These are phyloP conservation scores for Theocolax elegans DNA, from an alignment of 1,140 invertebrate species.

Conservation along the genomic window DNA sequence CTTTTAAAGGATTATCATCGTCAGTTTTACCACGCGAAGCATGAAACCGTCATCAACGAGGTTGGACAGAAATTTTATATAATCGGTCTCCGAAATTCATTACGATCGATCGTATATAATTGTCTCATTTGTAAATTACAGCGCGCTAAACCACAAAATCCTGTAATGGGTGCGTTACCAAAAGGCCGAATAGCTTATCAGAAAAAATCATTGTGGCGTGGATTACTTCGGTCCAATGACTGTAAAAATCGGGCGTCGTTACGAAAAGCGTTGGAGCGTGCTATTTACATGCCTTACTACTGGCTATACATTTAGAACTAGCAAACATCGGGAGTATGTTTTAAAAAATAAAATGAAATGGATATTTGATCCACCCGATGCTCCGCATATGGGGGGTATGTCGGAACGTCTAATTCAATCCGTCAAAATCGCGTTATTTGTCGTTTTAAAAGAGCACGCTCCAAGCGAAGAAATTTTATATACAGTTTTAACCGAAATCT, in stretches of 20 bases:
- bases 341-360: background rate
- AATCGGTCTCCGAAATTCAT: slow-evolving; percentile 20
- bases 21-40: slow-evolving; percentile 27
- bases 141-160: background rate
- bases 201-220: slow-evolving; percentile 41
- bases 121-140: background rate
- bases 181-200: slow-evolving; percentile 37
- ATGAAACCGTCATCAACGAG: slow-evolving; percentile 42
- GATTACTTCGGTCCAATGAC: slow-evolving; percentile 53
- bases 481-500: background rate
- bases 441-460: background rate
- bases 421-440: background rate
- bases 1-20: slow-evolving; percentile 36
- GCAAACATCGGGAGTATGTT: background rate
- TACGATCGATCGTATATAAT: slow-evolving; percentile 4
- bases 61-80: slow-evolving; percentile 44
- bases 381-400: too few relatives aligned
- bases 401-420: background rate
- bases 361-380: slow-evolving; percentile 1
- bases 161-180: slow-evolving; percentile 45
- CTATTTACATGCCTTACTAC: slow-evolving; percentile 51
- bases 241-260: slow-evolving; percentile 43
- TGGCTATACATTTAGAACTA: slow-evolving; percentile 46
- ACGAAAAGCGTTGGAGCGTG: slow-evolving; percentile 53
- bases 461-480: slow-evolving; percentile 7